Base-by-base conservation (phyloP, 2,113 vertebrate species). In the Prolemur simus region DNA sequence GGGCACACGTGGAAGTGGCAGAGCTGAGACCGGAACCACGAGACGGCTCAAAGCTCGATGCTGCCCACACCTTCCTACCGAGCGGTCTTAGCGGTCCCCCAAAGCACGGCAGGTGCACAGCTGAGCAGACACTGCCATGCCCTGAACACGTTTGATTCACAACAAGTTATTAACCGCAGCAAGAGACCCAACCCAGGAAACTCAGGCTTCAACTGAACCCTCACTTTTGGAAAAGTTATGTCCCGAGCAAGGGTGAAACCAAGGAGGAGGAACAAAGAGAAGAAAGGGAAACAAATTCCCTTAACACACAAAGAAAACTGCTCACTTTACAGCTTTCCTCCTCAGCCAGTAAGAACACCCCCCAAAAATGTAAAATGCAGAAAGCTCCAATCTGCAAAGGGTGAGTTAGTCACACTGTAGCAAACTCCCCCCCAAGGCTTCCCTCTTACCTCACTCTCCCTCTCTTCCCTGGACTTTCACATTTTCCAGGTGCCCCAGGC, bases 81-180 rank as follows among this genome's bases (percentile, higher is more conserved):
- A 12, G 14, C 6, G 8, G 34, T 6, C 27, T 39, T 3, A 15
- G 39, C 0, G 0, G n/a, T 25, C 78, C 23, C 12, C 21, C 14
- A 29, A 29, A 12, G 54, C 54, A 54, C 0, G 14, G 42, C 42
- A 20, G 73, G 32, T 10, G 21, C 25, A 21, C 20, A 6, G 27
- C 37, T 27, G 42, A 42, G 69, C 0, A 42, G 69, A 54, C 49
- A 21, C 18, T 7, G 37, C 47, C n/a, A 10, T 7, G 20, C 18
- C 34, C 81, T 1, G 1, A 74, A 49, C 23, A 34, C 11, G 5
- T 7, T 6, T 58, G 34, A 52, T 27, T n/a, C 63, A 29, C 18
- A 20, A 15, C 14, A 3, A 58, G 42, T 42, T 15, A 39, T 1
- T 32, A 39, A 18, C 17, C 1, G 17, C 58, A 45, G 47, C 52